Percentiles rank a stretch among this genome's conserved stretches.
Conservation (phyloP, 2,888 invertebrate genomes). For the Ichneumon xanthorius region DNA sequence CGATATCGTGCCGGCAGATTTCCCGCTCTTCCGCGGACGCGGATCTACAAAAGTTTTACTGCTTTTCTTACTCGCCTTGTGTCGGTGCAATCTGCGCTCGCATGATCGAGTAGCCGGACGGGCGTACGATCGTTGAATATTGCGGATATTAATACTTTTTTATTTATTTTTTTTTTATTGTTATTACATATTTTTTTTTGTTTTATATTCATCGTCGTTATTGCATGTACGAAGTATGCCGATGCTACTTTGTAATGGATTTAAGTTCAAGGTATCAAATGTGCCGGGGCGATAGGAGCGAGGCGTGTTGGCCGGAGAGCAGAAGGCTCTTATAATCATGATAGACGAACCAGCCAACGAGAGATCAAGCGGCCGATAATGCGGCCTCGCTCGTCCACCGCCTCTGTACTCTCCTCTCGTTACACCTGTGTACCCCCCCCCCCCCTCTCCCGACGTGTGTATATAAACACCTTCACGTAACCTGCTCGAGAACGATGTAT, state of each 20-base stretch:
- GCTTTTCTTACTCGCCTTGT: slow-evolving; percentile 24
- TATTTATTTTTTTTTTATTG: not conserved
- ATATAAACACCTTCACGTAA: slow-evolving; percentile 51
- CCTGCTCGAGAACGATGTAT: slow-evolving; percentile 26
- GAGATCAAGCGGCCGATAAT: slow-evolving; percentile 62
- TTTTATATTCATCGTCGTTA: not conserved
- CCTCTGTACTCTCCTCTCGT: slow-evolving; percentile 45
- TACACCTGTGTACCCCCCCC: slow-evolving; percentile 51
- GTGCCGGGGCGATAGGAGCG: slow-evolving; percentile 27
- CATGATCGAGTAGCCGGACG: slow-evolving; percentile 33
- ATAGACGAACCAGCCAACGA: slow-evolving; percentile 62
- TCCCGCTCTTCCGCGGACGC: slow-evolving; percentile 43
- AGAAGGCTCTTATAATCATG: slow-evolving; percentile 62
- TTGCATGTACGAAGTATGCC: slow-evolving; percentile 5
- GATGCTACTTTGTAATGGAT: slow-evolving; percentile 57
- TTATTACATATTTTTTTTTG: not conserved
- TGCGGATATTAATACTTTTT: not conserved
- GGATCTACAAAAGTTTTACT: not conserved
- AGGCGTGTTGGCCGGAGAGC: not conserved
- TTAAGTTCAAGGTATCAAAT: slow-evolving; percentile 56
- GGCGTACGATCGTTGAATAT: not conserved
- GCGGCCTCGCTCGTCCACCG: slow-evolving; percentile 28
- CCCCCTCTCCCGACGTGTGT: not conserved
- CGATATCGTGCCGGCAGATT: slow-evolving; percentile 64
- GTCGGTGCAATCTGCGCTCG: slow-evolving; percentile 23